Evolutionary conservation across 1,140 invertebrate genomes (phyloP), one percentile per base, ranked within the genome.

Genomic region (Littorina saxatilis): DNA sequence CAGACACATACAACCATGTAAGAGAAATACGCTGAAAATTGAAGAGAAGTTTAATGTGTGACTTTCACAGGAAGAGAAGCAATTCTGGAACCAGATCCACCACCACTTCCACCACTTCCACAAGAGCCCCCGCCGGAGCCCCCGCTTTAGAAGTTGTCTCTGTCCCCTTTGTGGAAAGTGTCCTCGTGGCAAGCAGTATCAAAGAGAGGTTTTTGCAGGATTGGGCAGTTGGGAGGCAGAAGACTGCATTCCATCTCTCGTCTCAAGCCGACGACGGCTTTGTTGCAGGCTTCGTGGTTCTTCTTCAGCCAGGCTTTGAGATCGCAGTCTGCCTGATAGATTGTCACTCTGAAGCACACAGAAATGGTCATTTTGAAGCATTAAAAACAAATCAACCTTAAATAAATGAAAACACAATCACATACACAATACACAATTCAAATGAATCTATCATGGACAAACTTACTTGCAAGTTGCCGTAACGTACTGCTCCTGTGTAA

Each of bases 211-310:
- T 78, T 80, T 70, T 79, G 63, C 0, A 35, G 2, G 40, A 27
- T 20, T 23, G 78, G 76, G 47, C 85, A 86, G 58, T 82, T 47
- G n/a, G 52, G 73, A 29, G 82, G 73, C 15, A 84, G 27, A 1
- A 84, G 79, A 20, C 66, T 81, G 70, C 85, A 84, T 68, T 86
- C 82, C 74, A 84, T 40, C 79, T 84, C 83, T 27, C 77, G 55
- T 2, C 82, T 43, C 29, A 84, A 66, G 1, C 81, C 85, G 32
- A 86, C 79, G 39, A 82, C 81, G 11, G 58, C 40, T 2, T 72
- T n/a, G 1, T 37, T 79, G 50, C 82, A 86, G 29, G 75, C 77
- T 35, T 82, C 79, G 79, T 86, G 80, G n/a, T 78, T 82, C 29
- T 84, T 82, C 29, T 50, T 68, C 11, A 5, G n/a, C 83, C 81